Evolutionary conservation across 2,888 invertebrate species (phyloP), one percentile per base, ranked within the genome.

Genomic region (Coecobrya sp.): DNA sequence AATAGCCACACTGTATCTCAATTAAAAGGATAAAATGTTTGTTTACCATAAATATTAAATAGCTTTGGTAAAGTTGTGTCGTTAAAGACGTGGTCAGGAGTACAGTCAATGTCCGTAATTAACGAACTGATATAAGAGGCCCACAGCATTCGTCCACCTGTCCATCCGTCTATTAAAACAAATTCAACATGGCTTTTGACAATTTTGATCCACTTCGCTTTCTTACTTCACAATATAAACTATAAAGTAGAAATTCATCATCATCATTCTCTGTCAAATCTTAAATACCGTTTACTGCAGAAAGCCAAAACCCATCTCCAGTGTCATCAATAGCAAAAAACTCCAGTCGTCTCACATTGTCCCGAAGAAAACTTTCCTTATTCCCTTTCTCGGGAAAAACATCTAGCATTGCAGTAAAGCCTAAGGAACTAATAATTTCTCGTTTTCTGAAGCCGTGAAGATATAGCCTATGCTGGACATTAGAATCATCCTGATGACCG

Each of bases 401-500:
- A 73, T 88, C 84, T 11, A 87, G 73, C 59, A 82, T 70, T 25
- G n/a, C 55, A 11, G 70, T 19, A 49, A 45, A 42, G 22, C 68
- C 82, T 4, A 62, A 8, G 13, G 45, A 82, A 62, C 59, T 87
- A 68, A 92, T 88, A 62, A 76, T 68, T 22, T 87, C 92, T 19
- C 92, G 27, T 36, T 84, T 88, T 76, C 92, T 87, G 45, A 52
- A 92, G 11, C 92, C 92, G 27, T 76, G 88, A 11, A 92, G 92
- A 84, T 92, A 92, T 27, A 92, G 76, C 19, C 87, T 73, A 76
- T 84, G 76, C 16, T 76, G 11, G 2, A 5, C 16, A 49, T 70
- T 27, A 25, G n/a, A 76, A 49, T 70, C 36, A 79, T 16, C 81
- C 0, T 95, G 95, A 79, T 96, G 95, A 90, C 96, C 96, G 0